phyloP scores from a whole-genome alignment of 92 coral and sea anemone genomes.

The Epizoanthus stellaris region DNA sequence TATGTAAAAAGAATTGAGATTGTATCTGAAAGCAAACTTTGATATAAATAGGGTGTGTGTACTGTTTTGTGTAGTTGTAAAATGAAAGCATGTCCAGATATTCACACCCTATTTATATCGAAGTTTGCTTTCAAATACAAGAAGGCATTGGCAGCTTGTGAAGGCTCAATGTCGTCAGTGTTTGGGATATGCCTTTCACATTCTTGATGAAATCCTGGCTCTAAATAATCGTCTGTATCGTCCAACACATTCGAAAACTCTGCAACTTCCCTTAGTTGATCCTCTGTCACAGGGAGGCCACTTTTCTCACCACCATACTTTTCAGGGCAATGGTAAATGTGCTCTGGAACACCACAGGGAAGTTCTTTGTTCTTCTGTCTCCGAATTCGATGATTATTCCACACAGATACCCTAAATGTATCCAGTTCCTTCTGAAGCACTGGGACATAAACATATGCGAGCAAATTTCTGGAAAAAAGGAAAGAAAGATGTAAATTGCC shows the following conservation, averaged over 20 bases:
- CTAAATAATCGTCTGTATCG: constrained; percentile 62
- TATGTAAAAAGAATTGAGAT: no score
- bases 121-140: constrained; percentile 54
- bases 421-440: constrained; percentile 70
- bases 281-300: constrained; percentile 64
- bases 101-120: constrained; percentile 22
- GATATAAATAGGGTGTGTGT: not conserved
- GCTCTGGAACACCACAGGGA: constrained; percentile 74
- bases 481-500: no score
- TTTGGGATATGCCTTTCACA: constrained; percentile 67
- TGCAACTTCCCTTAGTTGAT: constrained; percentile 68
- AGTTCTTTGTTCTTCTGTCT: constrained; percentile 63
- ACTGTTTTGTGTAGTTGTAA: not conserved
- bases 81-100: not conserved
- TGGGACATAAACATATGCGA: no score
- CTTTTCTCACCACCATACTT: constrained; percentile 66
- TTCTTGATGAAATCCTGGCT: constrained; percentile 52
- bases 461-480: no score
- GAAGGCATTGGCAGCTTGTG: constrained; percentile 57
- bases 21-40: constrained; percentile 54
- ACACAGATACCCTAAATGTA: constrained; percentile 57
- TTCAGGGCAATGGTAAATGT: constrained; percentile 61
- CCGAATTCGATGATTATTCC: constrained; percentile 60
- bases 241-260: constrained; percentile 60
- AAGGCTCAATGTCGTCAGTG: constrained; percentile 66